Percentiles rank a stretch among this genome's conserved stretches.
Evolutionary conservation across 2,797 vertebrate genomes (phyloP).

Genomic region (Florisuga fusca): DNA sequence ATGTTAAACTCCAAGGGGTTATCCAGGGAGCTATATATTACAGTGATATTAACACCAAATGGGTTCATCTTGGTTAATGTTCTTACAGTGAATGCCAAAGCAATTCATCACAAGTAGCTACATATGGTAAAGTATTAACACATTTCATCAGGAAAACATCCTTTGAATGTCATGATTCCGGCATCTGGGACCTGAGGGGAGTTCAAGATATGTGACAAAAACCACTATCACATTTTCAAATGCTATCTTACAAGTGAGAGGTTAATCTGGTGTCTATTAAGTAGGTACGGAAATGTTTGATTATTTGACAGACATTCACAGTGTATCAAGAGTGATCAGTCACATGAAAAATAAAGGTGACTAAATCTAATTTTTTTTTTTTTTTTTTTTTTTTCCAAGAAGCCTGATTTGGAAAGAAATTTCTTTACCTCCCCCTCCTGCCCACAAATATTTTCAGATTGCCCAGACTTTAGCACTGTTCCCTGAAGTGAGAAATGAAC

Average conservation of each 20-base stretch:
- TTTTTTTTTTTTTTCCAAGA: background rate
- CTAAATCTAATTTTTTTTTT: background rate
- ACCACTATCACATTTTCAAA: slow-evolving; percentile 34
- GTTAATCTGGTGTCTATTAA: slow-evolving; percentile 29
- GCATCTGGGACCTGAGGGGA: slow-evolving; percentile 15
- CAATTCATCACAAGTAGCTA: slow-evolving; percentile 57
- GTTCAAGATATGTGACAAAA: slow-evolving; percentile 29
- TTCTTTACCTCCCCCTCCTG: background rate
- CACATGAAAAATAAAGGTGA: background rate
- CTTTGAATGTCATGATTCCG: slow-evolving; percentile 57
- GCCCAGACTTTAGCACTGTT: background rate
- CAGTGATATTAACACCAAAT: slow-evolving; percentile 71
- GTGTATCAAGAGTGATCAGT: background rate
- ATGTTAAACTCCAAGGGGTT: slow-evolving; percentile 49
- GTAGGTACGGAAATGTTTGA: background rate
- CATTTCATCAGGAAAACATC: slow-evolving; percentile 56
- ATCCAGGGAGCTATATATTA: slow-evolving; percentile 63
- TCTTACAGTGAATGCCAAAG: slow-evolving; percentile 72
- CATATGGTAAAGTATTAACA: slow-evolving; percentile 65
- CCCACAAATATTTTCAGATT: background rate
- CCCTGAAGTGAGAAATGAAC: background rate
- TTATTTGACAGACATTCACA: background rate
- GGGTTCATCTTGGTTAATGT: slow-evolving; percentile 69
- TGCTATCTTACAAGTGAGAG: background rate
- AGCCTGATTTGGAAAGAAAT: background rate